Evolutionary conservation across 2,888 invertebrate genomes (phyloP).

Genomic region (Perizoma flavofasciatum): DNA sequence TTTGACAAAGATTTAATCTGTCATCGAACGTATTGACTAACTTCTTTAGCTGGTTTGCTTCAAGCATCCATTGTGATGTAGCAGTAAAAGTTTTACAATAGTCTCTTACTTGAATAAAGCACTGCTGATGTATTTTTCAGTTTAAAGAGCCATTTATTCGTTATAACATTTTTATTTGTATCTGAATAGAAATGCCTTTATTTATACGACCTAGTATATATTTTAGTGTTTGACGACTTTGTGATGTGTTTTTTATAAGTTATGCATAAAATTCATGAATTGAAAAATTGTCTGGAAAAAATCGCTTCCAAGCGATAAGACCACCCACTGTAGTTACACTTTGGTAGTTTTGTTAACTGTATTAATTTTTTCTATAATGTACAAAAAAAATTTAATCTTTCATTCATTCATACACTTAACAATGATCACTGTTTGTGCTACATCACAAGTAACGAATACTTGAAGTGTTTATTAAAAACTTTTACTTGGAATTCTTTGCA

Average conservation of each 20-base stretch:
- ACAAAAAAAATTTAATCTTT: too few species aligned
- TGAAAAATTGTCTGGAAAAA: too few species aligned
- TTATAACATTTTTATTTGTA: background rate
- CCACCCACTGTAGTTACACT: too few species aligned
- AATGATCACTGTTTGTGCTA: background rate
- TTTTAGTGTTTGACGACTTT: too few species aligned
- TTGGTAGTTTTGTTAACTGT: too few species aligned
- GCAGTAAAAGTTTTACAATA: constrained; percentile 24
- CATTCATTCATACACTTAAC: too few species aligned
- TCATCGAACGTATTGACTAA: constrained; percentile 21
- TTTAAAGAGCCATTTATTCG: constrained; percentile 1
- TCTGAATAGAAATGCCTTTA: too few species aligned
- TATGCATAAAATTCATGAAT: too few species aligned
- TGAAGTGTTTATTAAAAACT: constrained; percentile 23
- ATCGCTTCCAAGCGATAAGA: too few species aligned
- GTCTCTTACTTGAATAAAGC: constrained; percentile 10
- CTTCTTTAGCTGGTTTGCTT: constrained; percentile 60
- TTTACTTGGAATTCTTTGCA: constrained; percentile 13
- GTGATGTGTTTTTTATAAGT: too few species aligned
- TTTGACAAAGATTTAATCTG: constrained; percentile 15
- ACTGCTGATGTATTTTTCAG: constrained; percentile 10
- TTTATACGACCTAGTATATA: too few species aligned
- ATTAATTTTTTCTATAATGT: too few species aligned
- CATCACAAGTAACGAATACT: constrained; percentile 14
- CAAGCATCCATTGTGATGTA: constrained; percentile 35